Conservation (phyloP, 2,888 invertebrate genomes). For the Coremacera marginata region DNA sequence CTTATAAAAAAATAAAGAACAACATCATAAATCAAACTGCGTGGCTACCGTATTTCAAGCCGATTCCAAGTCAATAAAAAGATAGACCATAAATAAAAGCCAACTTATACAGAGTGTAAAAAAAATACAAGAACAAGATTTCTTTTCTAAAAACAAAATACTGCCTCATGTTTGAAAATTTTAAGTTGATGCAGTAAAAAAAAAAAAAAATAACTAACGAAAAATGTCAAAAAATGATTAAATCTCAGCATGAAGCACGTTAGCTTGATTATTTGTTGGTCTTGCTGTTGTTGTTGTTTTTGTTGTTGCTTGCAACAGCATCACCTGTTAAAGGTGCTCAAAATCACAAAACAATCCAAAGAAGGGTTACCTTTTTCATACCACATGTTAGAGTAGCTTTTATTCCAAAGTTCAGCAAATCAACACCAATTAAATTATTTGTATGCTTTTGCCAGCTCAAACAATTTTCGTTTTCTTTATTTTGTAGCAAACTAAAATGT, state of each 20-base stretch:
- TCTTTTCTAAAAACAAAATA: not conserved
- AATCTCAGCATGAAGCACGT: not conserved
- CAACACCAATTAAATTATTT: constrained; percentile 22
- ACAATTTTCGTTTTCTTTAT: too few relatives aligned
- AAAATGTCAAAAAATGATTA: constrained; percentile 5
- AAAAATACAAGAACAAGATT: not conserved
- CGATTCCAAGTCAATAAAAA: constrained; percentile 13
- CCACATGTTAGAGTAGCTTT: not conserved
- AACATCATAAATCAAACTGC: constrained; percentile 11
- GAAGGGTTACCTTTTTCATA: too few relatives aligned
- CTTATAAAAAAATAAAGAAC: not conserved
- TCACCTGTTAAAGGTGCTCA: too few relatives aligned
- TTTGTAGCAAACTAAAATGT: too few relatives aligned
- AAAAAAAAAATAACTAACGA: not conserved
- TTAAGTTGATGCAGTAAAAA: not conserved
- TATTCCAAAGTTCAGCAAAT: not conserved
- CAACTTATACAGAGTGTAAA: not conserved
- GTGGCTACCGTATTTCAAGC: not conserved
- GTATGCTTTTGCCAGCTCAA: not conserved
- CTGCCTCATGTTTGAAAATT: not conserved
- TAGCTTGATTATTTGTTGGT: too few relatives aligned
- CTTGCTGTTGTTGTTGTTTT: too few relatives aligned
- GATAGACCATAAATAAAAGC: constrained; percentile 3
- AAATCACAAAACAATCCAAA: too few relatives aligned
- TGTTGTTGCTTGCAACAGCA: too few relatives aligned